Percentiles rank a stretch among this genome's conserved stretches.
These are phyloP conservation scores for Toxonevra muliebris DNA, from an alignment of 2,888 invertebrate genomes.

Conservation along the genomic window DNA sequence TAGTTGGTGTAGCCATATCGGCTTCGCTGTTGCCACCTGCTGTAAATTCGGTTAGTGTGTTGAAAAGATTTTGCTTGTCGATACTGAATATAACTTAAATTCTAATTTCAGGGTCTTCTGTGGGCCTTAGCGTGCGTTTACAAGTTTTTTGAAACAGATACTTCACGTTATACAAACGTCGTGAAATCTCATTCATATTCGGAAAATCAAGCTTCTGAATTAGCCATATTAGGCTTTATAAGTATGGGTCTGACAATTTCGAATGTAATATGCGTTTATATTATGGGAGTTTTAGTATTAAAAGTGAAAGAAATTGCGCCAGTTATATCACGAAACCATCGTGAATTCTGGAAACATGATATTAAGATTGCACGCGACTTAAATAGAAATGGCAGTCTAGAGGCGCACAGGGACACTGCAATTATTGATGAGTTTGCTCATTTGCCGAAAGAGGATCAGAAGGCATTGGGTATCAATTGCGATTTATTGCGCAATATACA, in stretches of 20 bases:
- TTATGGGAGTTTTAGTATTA: slow-evolving; percentile 75
- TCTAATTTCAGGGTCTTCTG: slow-evolving; percentile 68
- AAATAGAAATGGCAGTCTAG: slow-evolving; percentile 64
- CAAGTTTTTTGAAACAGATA: slow-evolving; percentile 66
- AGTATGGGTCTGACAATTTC: slow-evolving; percentile 78
- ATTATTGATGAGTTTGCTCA: slow-evolving; percentile 60
- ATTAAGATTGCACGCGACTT: slow-evolving; percentile 71
- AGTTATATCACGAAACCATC: slow-evolving; percentile 65
- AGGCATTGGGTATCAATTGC: slow-evolving; percentile 46
- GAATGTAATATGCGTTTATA: slow-evolving; percentile 78
- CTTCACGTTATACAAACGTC: slow-evolving; percentile 63
- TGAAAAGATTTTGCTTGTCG: background rate
- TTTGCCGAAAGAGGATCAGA: slow-evolving; percentile 50
- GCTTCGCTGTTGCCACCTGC: slow-evolving; percentile 83
- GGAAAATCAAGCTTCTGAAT: slow-evolving; percentile 70
- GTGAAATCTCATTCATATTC: slow-evolving; percentile 68
- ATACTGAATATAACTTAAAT: background rate
- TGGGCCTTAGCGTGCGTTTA: slow-evolving; percentile 73
- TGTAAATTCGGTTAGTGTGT: slow-evolving; percentile 73
- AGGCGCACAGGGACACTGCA: slow-evolving; percentile 49
- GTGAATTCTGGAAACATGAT: slow-evolving; percentile 73
- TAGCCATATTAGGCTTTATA: slow-evolving; percentile 72
- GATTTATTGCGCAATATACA: slow-evolving; percentile 48
- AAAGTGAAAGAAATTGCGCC: slow-evolving; percentile 76
- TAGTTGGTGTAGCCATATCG: slow-evolving; percentile 85